Conservation (phyloP, 2,888 invertebrate genomes). For the Metallyticus violacea region DNA sequence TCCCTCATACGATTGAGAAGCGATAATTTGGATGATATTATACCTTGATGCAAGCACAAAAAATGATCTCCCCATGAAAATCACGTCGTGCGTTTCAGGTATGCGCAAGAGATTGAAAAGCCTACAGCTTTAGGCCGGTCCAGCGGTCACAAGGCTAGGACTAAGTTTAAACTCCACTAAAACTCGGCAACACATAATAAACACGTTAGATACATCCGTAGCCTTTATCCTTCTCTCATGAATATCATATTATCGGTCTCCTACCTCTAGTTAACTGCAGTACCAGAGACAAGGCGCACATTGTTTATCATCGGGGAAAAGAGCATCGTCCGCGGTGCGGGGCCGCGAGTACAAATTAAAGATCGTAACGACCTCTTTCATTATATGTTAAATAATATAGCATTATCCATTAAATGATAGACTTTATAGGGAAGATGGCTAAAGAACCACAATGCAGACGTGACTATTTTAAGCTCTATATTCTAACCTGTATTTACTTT, state of each 20-base stretch:
- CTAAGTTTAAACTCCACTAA: too few species aligned
- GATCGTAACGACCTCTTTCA: not conserved
- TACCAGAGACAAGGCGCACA: not conserved
- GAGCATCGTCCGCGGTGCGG: not conserved
- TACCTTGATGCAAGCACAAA: too few species aligned
- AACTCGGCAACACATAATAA: not conserved
- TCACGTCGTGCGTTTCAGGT: not conserved
- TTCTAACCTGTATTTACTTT: not conserved
- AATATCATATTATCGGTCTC: not conserved
- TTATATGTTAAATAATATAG: constrained; percentile 6
- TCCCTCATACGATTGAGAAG: too few species aligned
- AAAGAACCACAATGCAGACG: not conserved
- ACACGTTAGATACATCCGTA: not conserved
- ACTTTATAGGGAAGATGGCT: not conserved
- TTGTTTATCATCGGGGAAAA: not conserved
- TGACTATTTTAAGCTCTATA: not conserved
- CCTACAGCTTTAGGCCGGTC: too few species aligned
- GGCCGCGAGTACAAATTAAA: not conserved
- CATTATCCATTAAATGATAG: constrained; percentile 1
- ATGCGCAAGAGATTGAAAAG: not conserved
- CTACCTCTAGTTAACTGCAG: not conserved
- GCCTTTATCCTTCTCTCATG: too few species aligned
- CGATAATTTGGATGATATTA: too few species aligned
- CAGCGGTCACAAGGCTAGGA: too few species aligned
- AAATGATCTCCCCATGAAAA: too few species aligned